A percentile compares a stretch with the other conserved stretches of the same genome.
These are phyloP conservation scores for Scelioninae gen. 2 DNA, from an alignment of 2,888 invertebrate species.

Conservation along the genomic window DNA sequence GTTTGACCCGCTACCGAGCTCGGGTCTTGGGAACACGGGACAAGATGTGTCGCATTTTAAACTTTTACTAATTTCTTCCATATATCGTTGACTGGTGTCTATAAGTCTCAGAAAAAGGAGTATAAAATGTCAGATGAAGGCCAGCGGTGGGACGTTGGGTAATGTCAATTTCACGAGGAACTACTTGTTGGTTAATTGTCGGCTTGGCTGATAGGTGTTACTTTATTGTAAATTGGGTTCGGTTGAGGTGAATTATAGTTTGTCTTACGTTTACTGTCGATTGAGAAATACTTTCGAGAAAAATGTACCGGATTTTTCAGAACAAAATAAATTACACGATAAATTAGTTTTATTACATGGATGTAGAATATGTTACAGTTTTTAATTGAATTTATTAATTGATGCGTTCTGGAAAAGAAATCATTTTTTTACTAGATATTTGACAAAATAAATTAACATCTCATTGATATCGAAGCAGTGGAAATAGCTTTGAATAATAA, in stretches of 20 bases:
- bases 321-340: no score
- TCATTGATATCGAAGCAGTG: no score
- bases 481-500: no score
- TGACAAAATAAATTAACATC: no score
- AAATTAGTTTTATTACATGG: no score
- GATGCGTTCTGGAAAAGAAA: no score
- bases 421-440: no score
- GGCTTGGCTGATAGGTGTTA: slow-evolving; percentile 13
- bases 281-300: background rate
- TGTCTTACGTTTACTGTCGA: background rate
- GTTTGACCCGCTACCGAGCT: slow-evolving; percentile 63
- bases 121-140: slow-evolving; percentile 37
- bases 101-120: slow-evolving; percentile 32
- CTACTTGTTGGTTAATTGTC: slow-evolving; percentile 20
- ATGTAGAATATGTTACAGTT: no score
- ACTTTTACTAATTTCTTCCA: slow-evolving; percentile 55
- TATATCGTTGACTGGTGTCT: slow-evolving; percentile 40
- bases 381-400: no score
- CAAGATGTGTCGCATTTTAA: slow-evolving; percentile 51
- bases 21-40: slow-evolving; percentile 64
- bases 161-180: slow-evolving; percentile 27
- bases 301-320: no score
- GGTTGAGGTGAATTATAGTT: slow-evolving; percentile 24
- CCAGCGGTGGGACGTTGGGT: slow-evolving; percentile 3
- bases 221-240: slow-evolving; percentile 24